Conservation (phyloP, 2,888 invertebrate genomes). For the Litoditis marina region DNA sequence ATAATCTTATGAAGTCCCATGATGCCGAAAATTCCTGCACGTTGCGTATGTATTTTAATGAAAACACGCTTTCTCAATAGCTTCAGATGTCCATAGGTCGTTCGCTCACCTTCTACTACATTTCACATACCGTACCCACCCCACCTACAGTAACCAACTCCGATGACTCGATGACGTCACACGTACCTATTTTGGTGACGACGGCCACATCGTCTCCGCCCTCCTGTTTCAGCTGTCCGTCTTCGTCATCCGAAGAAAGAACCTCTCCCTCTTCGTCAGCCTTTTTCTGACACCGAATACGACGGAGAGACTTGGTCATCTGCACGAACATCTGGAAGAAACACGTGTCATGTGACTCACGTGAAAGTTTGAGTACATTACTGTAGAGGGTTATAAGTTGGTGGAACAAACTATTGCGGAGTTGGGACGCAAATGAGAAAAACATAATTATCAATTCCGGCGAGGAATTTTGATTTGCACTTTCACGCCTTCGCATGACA, state of each 20-base stretch:
- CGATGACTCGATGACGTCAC: neutral
- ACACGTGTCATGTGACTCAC: too few relatives aligned
- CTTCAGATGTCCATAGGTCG: too few relatives aligned
- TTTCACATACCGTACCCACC: conserved; percentile 14
- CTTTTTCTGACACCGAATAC: conserved; percentile 29
- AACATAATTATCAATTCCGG: too few relatives aligned
- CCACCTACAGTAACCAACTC: neutral
- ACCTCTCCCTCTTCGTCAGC: conserved; percentile 46
- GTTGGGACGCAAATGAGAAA: neutral
- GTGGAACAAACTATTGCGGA: neutral
- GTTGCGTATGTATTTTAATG: too few relatives aligned
- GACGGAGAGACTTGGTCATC: conserved; percentile 39
- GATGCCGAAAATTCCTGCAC: too few relatives aligned
- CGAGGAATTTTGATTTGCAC: too few relatives aligned
- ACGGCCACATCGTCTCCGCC: conserved; percentile 40
- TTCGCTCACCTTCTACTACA: too few relatives aligned
- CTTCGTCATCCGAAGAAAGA: conserved; percentile 32
- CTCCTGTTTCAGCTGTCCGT: conserved; percentile 35
- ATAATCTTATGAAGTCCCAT: too few relatives aligned
- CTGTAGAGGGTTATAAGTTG: too few relatives aligned
- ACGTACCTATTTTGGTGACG: conserved; percentile 22
- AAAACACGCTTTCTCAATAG: too few relatives aligned
- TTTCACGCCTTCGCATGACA: too few relatives aligned
- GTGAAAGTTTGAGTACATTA: too few relatives aligned
- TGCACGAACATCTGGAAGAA: conserved; percentile 42